These are phyloP conservation scores for Caenorhabditis sp. DNA, from an alignment of 2,888 invertebrate species.

Conservation along the genomic window DNA sequence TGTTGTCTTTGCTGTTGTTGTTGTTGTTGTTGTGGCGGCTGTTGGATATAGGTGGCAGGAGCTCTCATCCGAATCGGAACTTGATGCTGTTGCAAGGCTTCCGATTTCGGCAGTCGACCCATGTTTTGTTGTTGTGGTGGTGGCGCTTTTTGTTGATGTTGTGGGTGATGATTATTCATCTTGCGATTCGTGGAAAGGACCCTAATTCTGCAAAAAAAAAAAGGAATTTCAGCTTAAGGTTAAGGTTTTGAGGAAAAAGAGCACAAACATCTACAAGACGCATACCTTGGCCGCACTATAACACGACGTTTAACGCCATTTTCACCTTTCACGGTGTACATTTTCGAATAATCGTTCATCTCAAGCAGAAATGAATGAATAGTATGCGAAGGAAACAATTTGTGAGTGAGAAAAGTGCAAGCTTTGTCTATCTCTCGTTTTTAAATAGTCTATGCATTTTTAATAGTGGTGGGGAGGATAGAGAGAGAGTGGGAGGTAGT, in stretches of 20 bases:
- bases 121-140: conserved; percentile 1
- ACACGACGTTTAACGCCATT: not conserved
- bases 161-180: too few relatives aligned
- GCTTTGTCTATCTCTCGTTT: not conserved
- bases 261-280: not conserved
- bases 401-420: not conserved
- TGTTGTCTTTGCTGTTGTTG: not conserved
- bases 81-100: not conserved
- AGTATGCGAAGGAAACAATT: conserved; percentile 3
- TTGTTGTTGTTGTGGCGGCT: not conserved
- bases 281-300: not conserved
- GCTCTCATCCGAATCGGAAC: not conserved
- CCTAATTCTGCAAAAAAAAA: conserved; percentile 29
- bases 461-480: not conserved
- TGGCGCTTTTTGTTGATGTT: conserved; percentile 5
- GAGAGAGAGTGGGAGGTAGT: not conserved
- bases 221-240: too few relatives aligned
- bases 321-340: not conserved
- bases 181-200: conserved; percentile 22
- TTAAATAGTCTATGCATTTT: not conserved
- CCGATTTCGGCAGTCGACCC: conserved; percentile 16
- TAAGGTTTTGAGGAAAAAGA: not conserved
- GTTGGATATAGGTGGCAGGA: not conserved
- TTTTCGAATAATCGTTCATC: conserved; percentile 6
- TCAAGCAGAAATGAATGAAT: too few relatives aligned